Evolutionary conservation across 2,113 vertebrate species (phyloP).

Genomic region (Colossoma macropomum): DNA sequence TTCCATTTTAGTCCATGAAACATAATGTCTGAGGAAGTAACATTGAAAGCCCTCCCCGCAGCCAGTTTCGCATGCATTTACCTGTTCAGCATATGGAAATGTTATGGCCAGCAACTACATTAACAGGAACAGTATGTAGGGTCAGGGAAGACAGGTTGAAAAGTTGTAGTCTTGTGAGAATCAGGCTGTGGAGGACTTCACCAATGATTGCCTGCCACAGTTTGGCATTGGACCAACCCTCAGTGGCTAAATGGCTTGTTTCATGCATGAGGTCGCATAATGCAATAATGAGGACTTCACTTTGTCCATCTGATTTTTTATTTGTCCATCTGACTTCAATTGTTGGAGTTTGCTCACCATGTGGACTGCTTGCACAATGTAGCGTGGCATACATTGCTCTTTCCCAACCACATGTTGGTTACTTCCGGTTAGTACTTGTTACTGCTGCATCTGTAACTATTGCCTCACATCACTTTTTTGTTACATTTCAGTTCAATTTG

Average conservation of each 20-base stretch:
- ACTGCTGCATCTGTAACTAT: too few relatives aligned
- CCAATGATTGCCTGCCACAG: constrained; percentile 18
- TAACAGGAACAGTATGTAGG: not conserved
- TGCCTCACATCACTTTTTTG: too few relatives aligned
- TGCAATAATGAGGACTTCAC: constrained; percentile 19
- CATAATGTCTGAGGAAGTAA: not conserved
- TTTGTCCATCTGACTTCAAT: not conserved
- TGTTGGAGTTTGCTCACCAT: constrained; percentile 4
- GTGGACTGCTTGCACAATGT: too few relatives aligned
- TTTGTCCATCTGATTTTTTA: not conserved
- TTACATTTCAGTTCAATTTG: too few relatives aligned
- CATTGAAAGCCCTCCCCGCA: not conserved
- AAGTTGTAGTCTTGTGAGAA: constrained; percentile 7
- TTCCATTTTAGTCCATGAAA: not conserved
- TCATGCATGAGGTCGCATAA: constrained; percentile 33
- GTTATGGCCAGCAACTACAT: not conserved
- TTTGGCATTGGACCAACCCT: constrained; percentile 21
- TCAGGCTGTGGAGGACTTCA: not conserved
- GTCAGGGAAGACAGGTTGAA: not conserved
- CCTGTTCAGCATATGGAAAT: not conserved
- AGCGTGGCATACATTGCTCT: not conserved
- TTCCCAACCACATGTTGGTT: too few relatives aligned
- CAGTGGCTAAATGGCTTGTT: constrained; percentile 18
- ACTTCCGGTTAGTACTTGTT: too few relatives aligned
- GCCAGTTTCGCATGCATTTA: not conserved